Evolutionary conservation across 1,140 invertebrate genomes (phyloP).

Genomic region (Drosophila mayri): DNA sequence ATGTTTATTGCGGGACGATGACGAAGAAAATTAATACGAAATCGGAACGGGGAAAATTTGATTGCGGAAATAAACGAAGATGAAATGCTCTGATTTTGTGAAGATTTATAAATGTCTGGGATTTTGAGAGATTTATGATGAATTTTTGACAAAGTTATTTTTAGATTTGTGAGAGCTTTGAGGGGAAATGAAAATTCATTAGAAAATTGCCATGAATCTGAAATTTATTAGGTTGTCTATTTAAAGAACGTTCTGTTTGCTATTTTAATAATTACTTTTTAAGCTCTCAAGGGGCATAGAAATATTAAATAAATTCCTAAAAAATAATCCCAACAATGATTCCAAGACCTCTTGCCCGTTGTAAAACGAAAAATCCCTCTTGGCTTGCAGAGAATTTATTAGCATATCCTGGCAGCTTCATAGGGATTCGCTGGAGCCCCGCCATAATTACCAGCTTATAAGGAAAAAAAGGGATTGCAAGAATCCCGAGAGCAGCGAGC

Average conservation of each 20-base stretch:
- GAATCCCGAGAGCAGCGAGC: constrained; percentile 35
- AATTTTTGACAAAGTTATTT: not conserved
- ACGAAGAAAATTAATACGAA: constrained; percentile 72
- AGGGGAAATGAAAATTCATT: not conserved
- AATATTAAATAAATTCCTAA: not conserved
- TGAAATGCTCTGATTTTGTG: constrained; percentile 42
- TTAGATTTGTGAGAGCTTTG: not conserved
- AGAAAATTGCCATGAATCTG: no score
- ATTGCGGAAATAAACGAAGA: constrained; percentile 30
- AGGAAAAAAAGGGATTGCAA: constrained; percentile 61
- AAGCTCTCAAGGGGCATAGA: no score
- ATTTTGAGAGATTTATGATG: not conserved
- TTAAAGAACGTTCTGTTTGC: no score
- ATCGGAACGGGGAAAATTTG: constrained; percentile 19
- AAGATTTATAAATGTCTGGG: not conserved
- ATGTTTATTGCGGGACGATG: constrained; percentile 71
- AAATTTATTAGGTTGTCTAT: no score
- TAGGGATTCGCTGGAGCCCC: constrained; percentile 24
- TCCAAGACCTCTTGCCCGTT: not conserved
- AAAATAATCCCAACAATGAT: not conserved
- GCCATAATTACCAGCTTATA: constrained; percentile 50
- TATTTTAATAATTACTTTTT: no score
- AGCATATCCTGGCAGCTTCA: constrained; percentile 8
- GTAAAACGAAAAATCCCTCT: constrained; percentile 17
- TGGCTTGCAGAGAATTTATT: constrained; percentile 18